A percentile compares a stretch with the other conserved stretches of the same genome.
Evolutionary conservation across 2,888 invertebrate genomes (phyloP).

Genomic region (Tenthredo scrophulariae): DNA sequence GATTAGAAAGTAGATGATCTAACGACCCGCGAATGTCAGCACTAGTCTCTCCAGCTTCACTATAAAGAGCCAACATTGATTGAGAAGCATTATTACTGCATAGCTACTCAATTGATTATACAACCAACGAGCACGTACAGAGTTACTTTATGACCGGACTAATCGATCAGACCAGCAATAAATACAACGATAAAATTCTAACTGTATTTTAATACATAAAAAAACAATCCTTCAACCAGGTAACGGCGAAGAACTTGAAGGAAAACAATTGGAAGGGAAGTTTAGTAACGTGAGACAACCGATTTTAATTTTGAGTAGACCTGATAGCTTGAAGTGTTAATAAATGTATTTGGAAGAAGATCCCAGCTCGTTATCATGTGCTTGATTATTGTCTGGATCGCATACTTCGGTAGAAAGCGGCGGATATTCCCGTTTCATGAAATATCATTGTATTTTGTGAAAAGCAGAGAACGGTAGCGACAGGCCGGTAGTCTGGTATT

Average conservation of each 20-base stretch:
- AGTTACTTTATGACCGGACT: constrained; percentile 3
- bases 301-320: not conserved
- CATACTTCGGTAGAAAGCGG: not conserved
- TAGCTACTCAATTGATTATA: constrained; percentile 11
- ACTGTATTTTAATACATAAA: not conserved
- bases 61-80: constrained; percentile 22
- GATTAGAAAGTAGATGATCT: constrained; percentile 46
- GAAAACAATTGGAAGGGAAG: not conserved
- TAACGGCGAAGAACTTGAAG: not conserved
- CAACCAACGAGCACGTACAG: not conserved
- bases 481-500: constrained; percentile 48
- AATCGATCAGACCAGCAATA: not conserved
- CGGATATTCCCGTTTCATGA: not conserved
- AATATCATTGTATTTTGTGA: not conserved
- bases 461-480: constrained; percentile 41
- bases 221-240: not conserved
- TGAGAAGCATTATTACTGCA: constrained; percentile 12
- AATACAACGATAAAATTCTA: not conserved
- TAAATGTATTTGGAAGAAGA: not conserved
- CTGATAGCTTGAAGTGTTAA: not conserved
- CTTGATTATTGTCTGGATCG: not conserved
- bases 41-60: not conserved
- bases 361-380: not conserved
- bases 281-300: not conserved
- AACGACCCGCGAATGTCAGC: constrained; percentile 43